A percentile compares a stretch with the other conserved stretches of the same genome.
Conservation (phyloP, 1,140 invertebrate genomes). For the Cyclargus thomasi region DNA sequence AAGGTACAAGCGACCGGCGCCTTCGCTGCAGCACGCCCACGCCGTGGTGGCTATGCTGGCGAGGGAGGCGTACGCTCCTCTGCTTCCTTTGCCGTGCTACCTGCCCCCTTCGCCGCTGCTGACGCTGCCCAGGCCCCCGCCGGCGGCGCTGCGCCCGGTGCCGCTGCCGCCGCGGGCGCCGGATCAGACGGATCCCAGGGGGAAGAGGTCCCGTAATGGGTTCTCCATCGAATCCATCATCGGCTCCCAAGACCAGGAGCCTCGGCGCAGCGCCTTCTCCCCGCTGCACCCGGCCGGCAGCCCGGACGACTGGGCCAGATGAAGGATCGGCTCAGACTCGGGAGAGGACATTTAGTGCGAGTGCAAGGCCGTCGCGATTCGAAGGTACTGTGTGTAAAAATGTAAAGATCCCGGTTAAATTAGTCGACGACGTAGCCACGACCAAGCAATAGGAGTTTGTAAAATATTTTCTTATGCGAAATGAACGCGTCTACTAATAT, state of each 20-base stretch:
- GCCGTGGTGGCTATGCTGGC: constrained; percentile 68
- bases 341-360: constrained; percentile 1
- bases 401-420: constrained; percentile 5
- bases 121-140: constrained; percentile 59
- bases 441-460: constrained; percentile 8
- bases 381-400: constrained; percentile 8
- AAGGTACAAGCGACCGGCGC: constrained; percentile 90
- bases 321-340: constrained; percentile 52
- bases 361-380: constrained; percentile 11
- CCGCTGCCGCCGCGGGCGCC: constrained; percentile 55
- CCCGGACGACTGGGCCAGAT: constrained; percentile 73
- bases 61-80: constrained; percentile 63
- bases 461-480: constrained; percentile 6
- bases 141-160: constrained; percentile 58
- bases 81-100: constrained; percentile 65
- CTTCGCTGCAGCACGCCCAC: constrained; percentile 67
- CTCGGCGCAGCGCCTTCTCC: constrained; percentile 65
- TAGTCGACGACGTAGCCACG: constrained; percentile 1
- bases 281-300: constrained; percentile 53
- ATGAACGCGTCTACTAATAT: constrained; percentile 31
- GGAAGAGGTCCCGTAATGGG: constrained; percentile 65
- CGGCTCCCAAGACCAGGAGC: constrained; percentile 53
- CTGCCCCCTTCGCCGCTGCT: constrained; percentile 59
- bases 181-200: constrained; percentile 53
- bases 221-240: constrained; percentile 73